Conservation (phyloP, 2,797 vertebrate species). For the Hoplostethus mediterraneus region DNA sequence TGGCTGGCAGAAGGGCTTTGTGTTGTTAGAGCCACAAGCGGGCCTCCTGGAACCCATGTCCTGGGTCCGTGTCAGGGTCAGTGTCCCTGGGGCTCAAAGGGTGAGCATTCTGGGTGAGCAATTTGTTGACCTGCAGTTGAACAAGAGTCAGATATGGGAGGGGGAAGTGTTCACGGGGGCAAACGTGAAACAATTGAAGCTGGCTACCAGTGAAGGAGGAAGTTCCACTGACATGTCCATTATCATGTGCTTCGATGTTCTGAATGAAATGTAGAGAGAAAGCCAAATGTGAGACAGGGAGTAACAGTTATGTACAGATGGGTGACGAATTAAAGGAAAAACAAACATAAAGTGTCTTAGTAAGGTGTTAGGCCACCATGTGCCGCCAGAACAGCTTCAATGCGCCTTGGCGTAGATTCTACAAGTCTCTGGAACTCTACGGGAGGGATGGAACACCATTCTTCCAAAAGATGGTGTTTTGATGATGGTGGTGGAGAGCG, state of each 20-base stretch:
- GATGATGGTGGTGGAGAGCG: too few relatives aligned
- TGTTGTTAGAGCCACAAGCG: conserved; percentile 67
- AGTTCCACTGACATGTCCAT: conserved; percentile 58
- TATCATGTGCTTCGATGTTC: conserved; percentile 65
- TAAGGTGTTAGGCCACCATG: too few relatives aligned
- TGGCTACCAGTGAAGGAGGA: conserved; percentile 52
- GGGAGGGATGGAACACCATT: too few relatives aligned
- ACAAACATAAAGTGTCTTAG: too few relatives aligned
- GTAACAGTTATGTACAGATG: neutral
- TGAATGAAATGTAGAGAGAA: conserved; percentile 26
- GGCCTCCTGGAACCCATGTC: conserved; percentile 66
- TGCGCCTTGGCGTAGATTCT: too few relatives aligned
- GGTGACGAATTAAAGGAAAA: too few relatives aligned
- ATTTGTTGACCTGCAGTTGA: conserved; percentile 49
- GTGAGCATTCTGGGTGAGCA: conserved; percentile 56
- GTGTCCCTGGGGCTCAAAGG: conserved; percentile 53
- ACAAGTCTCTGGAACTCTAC: too few relatives aligned
- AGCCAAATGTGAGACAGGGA: neutral
- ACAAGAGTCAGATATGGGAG: conserved; percentile 24
- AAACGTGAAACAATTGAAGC: conserved; percentile 48
- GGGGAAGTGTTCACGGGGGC: conserved; percentile 66
- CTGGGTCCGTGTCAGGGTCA: conserved; percentile 69
- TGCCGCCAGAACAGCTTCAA: too few relatives aligned
- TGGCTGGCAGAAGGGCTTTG: conserved; percentile 15
- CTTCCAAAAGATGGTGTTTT: too few relatives aligned